Conservation (phyloP, 2,113 vertebrate species). For the Eupsittula cactorum region DNA sequence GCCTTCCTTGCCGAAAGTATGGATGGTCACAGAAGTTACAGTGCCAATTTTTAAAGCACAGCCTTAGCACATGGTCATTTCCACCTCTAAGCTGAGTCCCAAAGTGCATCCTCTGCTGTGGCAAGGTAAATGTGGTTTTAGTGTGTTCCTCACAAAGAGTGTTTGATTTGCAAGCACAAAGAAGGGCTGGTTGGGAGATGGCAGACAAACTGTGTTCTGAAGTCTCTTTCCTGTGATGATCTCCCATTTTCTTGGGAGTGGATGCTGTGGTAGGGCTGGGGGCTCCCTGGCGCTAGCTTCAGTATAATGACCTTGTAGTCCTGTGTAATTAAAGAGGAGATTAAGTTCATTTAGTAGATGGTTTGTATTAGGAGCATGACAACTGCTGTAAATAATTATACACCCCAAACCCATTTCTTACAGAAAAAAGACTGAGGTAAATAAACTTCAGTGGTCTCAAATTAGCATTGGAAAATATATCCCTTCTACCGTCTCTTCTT, state of each 20-base stretch:
- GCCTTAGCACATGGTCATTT: background rate
- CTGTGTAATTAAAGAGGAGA: background rate
- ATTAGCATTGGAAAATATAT: background rate
- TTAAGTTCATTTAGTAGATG: background rate
- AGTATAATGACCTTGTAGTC: background rate
- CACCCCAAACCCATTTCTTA: background rate
- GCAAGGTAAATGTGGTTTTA: background rate
- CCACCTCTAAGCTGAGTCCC: background rate
- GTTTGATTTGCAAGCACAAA: rapidly evolving
- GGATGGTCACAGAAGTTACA: background rate
- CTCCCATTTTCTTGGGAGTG: background rate
- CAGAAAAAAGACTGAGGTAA: background rate
- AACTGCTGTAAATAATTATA: background rate
- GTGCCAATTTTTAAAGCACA: background rate
- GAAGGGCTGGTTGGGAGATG: background rate
- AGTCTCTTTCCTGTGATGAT: rapidly evolving
- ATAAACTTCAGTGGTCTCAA: background rate
- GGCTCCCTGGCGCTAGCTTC: background rate
- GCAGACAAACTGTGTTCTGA: rapidly evolving
- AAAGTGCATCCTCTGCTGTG: background rate
- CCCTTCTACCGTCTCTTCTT: background rate
- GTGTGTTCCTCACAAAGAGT: rapidly evolving
- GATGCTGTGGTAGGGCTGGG: background rate
- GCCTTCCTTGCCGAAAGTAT: background rate
- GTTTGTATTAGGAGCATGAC: background rate